Evolutionary conservation across 2,113 vertebrate species (phyloP).

Genomic region (Diadophis punctatus): DNA sequence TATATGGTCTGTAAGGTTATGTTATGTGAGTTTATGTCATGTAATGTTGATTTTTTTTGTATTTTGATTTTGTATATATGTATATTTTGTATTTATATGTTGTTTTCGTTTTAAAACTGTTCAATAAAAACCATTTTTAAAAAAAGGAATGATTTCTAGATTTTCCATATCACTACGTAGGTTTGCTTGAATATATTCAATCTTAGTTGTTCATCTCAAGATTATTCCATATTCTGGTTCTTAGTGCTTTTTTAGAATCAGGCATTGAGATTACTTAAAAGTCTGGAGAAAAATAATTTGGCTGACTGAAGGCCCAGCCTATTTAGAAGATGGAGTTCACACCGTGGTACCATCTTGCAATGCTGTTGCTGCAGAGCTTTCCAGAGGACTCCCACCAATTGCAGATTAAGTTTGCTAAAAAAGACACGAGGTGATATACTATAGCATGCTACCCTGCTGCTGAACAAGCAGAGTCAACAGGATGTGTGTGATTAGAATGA

Average conservation of each 20-base stretch:
- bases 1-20: too few species aligned
- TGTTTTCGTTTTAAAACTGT: too few species aligned
- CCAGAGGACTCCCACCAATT: background rate
- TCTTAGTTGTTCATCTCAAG: background rate
- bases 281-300: background rate
- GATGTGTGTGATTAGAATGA: conserved; percentile 12
- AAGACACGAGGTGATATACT: background rate
- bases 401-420: conserved; percentile 18
- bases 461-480: conserved; percentile 4
- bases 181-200: background rate
- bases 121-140: too few species aligned
- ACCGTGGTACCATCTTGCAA: background rate
- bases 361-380: background rate
- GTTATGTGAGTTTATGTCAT: too few species aligned
- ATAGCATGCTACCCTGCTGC: background rate
- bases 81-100: too few species aligned
- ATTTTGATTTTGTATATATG: too few species aligned
- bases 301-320: background rate
- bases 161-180: background rate
- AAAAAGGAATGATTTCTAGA: background rate
- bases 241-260: background rate
- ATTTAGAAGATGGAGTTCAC: background rate
- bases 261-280: background rate
- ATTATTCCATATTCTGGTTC: background rate
- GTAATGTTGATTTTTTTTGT: too few species aligned